phyloP scores from a whole-genome alignment of 2,888 invertebrate species.

The Acronicta psi region DNA sequence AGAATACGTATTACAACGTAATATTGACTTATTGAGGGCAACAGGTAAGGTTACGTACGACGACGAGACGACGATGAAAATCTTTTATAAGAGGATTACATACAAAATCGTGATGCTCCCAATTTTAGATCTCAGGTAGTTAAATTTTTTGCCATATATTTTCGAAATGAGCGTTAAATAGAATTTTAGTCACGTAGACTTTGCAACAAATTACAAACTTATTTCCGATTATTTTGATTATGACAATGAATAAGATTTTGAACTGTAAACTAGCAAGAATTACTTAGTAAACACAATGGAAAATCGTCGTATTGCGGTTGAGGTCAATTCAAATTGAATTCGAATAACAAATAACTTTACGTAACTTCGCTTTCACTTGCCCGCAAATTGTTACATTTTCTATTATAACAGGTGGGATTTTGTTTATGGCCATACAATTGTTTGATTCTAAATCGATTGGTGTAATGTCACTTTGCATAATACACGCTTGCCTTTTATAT shows the following conservation, averaged over 20 bases:
- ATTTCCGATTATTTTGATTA: conserved; percentile 20
- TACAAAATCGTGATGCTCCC: conserved; percentile 36
- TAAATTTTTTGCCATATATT: conserved; percentile 35
- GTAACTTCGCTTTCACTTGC: conserved; percentile 74
- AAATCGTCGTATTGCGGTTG: conserved; percentile 58
- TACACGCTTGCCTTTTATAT: conserved; percentile 9
- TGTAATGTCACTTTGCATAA: conserved; percentile 23
- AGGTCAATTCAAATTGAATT: conserved; percentile 59
- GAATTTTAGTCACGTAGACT: conserved; percentile 35
- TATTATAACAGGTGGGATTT: conserved; percentile 29
- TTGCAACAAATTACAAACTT: conserved; percentile 18
- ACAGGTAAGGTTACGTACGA: conserved; percentile 28
- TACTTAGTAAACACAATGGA: conserved; percentile 50
- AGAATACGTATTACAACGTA: conserved; percentile 5
- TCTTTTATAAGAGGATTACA: conserved; percentile 37
- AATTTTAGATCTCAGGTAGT: conserved; percentile 11
- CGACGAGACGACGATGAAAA: conserved; percentile 29
- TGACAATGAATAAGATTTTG: conserved; percentile 26
- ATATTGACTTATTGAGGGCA: conserved; percentile 27
- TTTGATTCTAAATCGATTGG: conserved; percentile 11
- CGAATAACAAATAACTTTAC: conserved; percentile 65
- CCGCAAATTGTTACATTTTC: conserved; percentile 62
- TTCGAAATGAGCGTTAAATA: conserved; percentile 38
- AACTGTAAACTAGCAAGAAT: conserved; percentile 37
- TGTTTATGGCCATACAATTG: conserved; percentile 11